These are phyloP conservation scores for Atrichornis clamosus DNA, from an alignment of 2,113 vertebrate genomes.

Conservation along the genomic window DNA sequence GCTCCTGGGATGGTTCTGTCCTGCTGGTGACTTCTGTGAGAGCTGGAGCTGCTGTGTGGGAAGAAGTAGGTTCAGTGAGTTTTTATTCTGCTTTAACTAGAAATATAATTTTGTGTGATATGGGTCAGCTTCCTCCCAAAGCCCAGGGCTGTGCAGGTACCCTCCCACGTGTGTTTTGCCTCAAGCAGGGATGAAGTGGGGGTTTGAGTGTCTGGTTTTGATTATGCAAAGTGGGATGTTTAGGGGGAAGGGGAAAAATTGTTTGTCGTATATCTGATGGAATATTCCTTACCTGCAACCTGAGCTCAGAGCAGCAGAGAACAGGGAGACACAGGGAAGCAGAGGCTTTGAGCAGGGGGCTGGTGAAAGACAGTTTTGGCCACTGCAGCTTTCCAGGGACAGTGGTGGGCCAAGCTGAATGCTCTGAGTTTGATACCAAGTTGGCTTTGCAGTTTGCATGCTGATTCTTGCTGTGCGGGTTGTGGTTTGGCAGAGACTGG, in stretches of 20 bases:
- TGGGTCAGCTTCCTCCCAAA: accelerated
- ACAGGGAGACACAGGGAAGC: accelerated
- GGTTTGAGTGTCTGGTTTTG: neutral
- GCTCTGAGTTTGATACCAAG: accelerated
- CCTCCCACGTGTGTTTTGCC: accelerated
- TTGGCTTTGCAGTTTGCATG: neutral
- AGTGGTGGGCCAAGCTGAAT: neutral
- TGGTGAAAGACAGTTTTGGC: neutral
- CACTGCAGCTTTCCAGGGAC: neutral
- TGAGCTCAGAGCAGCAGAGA: neutral
- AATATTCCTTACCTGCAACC: neutral
- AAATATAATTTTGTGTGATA: accelerated
- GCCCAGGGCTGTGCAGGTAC: neutral
- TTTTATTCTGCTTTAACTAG: neutral
- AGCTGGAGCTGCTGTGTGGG: neutral
- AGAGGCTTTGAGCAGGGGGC: neutral
- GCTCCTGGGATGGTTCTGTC: neutral
- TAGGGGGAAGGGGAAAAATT: too few species aligned
- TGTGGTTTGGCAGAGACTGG: neutral
- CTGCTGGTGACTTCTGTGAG: accelerated
- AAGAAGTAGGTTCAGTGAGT: neutral
- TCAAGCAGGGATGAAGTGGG: accelerated
- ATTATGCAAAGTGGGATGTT: neutral
- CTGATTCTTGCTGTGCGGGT: neutral
- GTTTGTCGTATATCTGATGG: neutral